Base-by-base conservation (phyloP, 2,888 invertebrate genomes). In the Drosophila eohydei region DNA sequence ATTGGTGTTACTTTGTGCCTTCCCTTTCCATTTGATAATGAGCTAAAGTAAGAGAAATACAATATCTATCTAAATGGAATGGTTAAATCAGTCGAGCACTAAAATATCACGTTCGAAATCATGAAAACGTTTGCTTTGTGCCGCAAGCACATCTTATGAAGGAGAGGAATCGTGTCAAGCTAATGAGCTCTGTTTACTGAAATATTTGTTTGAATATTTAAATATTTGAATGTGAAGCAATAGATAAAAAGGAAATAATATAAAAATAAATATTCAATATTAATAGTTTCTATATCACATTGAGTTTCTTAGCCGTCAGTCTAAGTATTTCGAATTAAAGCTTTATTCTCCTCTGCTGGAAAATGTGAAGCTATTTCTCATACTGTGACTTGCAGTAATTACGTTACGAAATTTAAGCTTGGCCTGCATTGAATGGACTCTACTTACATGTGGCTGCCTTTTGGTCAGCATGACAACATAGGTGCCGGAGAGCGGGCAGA, bases 391-490 rank as follows among this genome's bases (percentile, higher is more conserved):
- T 32, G 16, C 12, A 12, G 32, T 16, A 34, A 50, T 50, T 50
- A 7, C 16, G 16, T 21, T 50, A 2, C 3, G 16, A 51, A 32
- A n/a, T n/a, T 40, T 30, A 55, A 58, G 34, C 12, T 32, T 28
- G 48, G 57, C 9, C 9, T 71, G 61, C 52, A 36, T n/a, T 34
- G 40, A 78, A 76, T 73, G 67, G 71, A 34, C 16, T 4, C n/a
- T 80, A 92, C 94, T 94, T 91, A 94, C 94, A 79, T 93, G 92
- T 46, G 92, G 91, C 71, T 93, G 93, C 64, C 92, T 92, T 66
- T 94, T 93, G n/a, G 95, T 95, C 59, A 95, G 91, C 82, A 96
- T 93, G 28, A 95, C 94, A 26, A 95, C 95, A 84, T 94, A 95
- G 56, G 95, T 95, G 52, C 95, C 95, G n/a, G 94, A 93, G 65